A percentile compares a stretch with the other conserved stretches of the same genome.
These are phyloP conservation scores for Lycophotia porphyrea DNA, from an alignment of 2,888 invertebrate genomes.

Conservation along the genomic window DNA sequence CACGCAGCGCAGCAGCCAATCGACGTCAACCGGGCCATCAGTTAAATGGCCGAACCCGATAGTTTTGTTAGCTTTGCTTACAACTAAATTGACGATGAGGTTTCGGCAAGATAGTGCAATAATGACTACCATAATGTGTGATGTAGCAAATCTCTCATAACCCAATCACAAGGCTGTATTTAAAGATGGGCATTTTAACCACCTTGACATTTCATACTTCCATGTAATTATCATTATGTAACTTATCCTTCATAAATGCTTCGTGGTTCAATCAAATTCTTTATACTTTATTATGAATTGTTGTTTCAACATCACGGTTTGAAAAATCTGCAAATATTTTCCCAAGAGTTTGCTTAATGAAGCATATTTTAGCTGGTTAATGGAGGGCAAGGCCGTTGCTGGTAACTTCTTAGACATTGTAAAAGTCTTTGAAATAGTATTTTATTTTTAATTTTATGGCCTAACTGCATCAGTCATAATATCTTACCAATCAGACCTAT, in stretches of 20 bases:
- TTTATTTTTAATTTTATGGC: background rate
- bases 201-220: conserved; percentile 65
- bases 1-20: no score
- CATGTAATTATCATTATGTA: conserved; percentile 58
- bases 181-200: conserved; percentile 55
- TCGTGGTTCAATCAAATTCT: conserved; percentile 46
- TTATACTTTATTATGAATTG: conserved; percentile 53
- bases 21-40: background rate
- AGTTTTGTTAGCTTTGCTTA: conserved; percentile 8
- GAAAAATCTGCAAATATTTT: conserved; percentile 46
- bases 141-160: conserved; percentile 39
- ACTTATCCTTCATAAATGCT: conserved; percentile 48
- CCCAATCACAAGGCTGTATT: conserved; percentile 55
- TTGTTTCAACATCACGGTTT: conserved; percentile 47
- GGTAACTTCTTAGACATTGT: conserved; percentile 13
- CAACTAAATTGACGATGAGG: background rate
- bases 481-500: background rate
- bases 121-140: conserved; percentile 12
- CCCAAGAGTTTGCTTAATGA: conserved; percentile 35
- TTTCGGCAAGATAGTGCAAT: conserved; percentile 18
- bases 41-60: background rate
- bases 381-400: conserved; percentile 22
- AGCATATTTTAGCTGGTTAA: conserved; percentile 29
- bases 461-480: no score
- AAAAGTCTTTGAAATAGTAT: background rate